phyloP scores from a whole-genome alignment of 1,140 invertebrate genomes.

The Heliothis subflexa region DNA sequence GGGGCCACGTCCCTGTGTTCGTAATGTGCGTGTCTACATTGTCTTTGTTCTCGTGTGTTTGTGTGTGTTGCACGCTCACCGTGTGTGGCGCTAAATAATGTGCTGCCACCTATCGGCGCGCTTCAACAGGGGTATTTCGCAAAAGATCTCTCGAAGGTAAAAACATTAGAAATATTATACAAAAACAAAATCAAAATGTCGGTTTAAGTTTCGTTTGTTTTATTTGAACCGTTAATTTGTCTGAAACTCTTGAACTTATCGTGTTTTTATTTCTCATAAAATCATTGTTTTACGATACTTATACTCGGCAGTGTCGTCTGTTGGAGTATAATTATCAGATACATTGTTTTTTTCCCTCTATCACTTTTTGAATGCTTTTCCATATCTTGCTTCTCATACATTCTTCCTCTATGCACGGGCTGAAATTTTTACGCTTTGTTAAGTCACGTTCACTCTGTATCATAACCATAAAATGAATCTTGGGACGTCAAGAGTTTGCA shows the following conservation, averaged over 20 bases:
- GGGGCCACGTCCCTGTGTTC: constrained; percentile 78
- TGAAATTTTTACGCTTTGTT: constrained; percentile 82
- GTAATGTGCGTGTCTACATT: constrained; percentile 86
- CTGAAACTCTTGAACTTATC: constrained; percentile 57
- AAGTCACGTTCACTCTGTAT: constrained; percentile 81
- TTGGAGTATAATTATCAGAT: constrained; percentile 73
- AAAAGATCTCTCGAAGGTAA: constrained; percentile 97
- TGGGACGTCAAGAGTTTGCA: constrained; percentile 72
- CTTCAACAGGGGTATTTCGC: constrained; percentile 93
- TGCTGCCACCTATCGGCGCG: constrained; percentile 81
- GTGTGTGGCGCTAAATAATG: constrained; percentile 82
- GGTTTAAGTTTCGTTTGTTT: constrained; percentile 75
- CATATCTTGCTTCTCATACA: constrained; percentile 83
- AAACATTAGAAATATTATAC: constrained; percentile 82
- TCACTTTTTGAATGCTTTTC: constrained; percentile 84
- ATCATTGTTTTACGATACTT: constrained; percentile 70
- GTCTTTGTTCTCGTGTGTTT: constrained; percentile 87
- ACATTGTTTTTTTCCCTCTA: constrained; percentile 72
- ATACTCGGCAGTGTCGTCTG: constrained; percentile 59
- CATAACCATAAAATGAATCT: constrained; percentile 74
- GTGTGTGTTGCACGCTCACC: constrained; percentile 87
- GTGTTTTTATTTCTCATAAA: constrained; percentile 65
- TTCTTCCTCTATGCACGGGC: constrained; percentile 84
- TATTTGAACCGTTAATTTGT: constrained; percentile 60
- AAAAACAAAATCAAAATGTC: constrained; percentile 76